Percentiles rank a stretch among this genome's conserved stretches.
Evolutionary conservation across 2,888 invertebrate species (phyloP).

Genomic region (Drosophila stalkeri): DNA sequence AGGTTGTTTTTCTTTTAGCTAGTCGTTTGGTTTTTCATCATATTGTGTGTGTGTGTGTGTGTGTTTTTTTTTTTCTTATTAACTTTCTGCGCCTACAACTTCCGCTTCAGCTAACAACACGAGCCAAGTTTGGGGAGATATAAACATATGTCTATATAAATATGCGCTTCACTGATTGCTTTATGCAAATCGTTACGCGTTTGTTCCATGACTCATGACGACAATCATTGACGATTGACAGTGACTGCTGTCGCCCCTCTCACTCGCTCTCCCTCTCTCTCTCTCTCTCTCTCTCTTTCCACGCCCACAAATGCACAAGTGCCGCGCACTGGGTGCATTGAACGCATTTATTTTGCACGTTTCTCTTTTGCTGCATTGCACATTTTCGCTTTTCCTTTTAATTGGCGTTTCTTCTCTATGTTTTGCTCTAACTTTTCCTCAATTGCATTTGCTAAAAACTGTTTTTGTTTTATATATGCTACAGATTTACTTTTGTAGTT

Average conservation of each 20-base stretch:
- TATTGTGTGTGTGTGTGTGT: no score
- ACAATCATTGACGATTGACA: constrained; percentile 37
- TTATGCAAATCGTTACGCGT: constrained; percentile 42
- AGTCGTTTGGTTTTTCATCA: constrained; percentile 14
- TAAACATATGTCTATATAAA: not conserved
- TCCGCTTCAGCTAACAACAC: constrained; percentile 53
- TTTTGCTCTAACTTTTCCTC: constrained; percentile 55
- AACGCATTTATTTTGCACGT: constrained; percentile 63
- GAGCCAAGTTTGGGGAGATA: constrained; percentile 15
- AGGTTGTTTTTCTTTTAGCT: not conserved
- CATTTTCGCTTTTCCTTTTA: constrained; percentile 72
- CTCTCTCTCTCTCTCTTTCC: constrained; percentile 5
- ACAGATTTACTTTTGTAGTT: not conserved
- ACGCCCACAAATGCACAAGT: constrained; percentile 36
- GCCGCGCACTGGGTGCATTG: constrained; percentile 59
- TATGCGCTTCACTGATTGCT: constrained; percentile 28
- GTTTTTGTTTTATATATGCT: not conserved
- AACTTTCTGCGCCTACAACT: constrained; percentile 67
- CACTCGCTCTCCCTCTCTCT: not conserved
- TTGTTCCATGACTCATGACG: constrained; percentile 52
- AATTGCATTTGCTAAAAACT: constrained; percentile 1
- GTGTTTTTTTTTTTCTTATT: constrained; percentile 52
- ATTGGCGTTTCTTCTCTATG: constrained; percentile 65
- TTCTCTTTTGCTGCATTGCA: constrained; percentile 46
- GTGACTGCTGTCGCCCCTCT: constrained; percentile 6